phyloP scores from a whole-genome alignment of 2,113 vertebrate species.

The Crotalus viridis region DNA sequence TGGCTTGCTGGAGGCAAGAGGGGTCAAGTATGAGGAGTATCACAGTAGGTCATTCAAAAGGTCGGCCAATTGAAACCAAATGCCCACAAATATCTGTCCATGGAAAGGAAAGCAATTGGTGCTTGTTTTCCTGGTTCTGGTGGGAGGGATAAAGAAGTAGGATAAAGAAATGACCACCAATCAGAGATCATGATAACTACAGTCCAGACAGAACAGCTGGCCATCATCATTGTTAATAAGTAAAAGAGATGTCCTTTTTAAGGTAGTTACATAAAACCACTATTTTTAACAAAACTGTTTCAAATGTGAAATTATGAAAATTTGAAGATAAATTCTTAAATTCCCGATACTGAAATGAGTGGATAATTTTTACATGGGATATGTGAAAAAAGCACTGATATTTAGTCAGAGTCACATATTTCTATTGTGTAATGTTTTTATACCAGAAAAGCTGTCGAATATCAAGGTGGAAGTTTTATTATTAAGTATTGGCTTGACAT shows the following conservation, averaged over 20 bases:
- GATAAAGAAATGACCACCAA: not conserved
- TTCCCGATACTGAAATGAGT: not conserved
- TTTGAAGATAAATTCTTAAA: slow-evolving; percentile 32
- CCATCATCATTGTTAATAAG: not conserved
- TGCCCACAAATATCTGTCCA: not conserved
- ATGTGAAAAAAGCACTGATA: not conserved
- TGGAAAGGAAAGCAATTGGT: not conserved
- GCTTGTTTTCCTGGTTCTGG: not conserved
- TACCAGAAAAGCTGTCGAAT: not conserved
- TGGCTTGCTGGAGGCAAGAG: too few relatives aligned
- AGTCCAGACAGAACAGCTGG: not conserved
- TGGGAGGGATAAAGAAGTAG: not conserved
- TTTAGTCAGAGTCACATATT: not conserved
- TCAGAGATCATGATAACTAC: not conserved
- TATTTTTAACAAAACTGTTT: slow-evolving; percentile 31
- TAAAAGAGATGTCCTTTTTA: not conserved
- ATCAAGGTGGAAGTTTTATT: not conserved
- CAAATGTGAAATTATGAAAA: not conserved
- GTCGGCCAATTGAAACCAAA: not conserved
- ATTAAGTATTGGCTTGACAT: not conserved
- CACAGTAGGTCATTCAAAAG: not conserved
- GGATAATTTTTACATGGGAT: not conserved
- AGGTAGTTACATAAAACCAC: slow-evolving; percentile 19
- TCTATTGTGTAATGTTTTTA: not conserved
- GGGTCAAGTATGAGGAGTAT: too few relatives aligned